A percentile compares a stretch with the other conserved stretches of the same genome.
Conservation (phyloP, 2,797 vertebrate species). For the Microctenopoma stevenorrisi region DNA sequence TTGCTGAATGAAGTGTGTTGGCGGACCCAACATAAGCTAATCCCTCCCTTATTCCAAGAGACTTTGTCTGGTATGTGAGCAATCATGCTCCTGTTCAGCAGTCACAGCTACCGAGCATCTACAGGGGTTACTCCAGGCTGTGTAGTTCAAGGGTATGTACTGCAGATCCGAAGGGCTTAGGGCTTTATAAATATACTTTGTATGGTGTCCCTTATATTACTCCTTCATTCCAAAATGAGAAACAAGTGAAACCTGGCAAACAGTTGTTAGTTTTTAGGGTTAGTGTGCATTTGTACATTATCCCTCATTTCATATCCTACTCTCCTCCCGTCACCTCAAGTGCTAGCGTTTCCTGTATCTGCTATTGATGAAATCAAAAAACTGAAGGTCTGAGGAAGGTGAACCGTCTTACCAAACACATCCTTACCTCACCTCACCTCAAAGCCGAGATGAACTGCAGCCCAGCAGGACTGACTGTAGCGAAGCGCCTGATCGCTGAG, state of each 20-base stretch:
- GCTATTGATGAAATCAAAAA: conserved; percentile 59
- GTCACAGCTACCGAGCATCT: conserved; percentile 52
- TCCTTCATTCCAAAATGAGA: conserved; percentile 6
- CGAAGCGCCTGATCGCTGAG: conserved; percentile 38
- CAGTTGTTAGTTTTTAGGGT: conserved; percentile 57
- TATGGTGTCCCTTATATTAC: conserved; percentile 9
- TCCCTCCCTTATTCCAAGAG: conserved; percentile 75
- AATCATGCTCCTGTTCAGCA: conserved; percentile 69
- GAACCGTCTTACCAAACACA: conserved; percentile 33
- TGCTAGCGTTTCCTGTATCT: conserved; percentile 80
- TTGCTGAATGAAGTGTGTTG: conserved; percentile 71
- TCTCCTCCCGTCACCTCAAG: conserved; percentile 67
- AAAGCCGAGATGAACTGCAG: conserved; percentile 43
- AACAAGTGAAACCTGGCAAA: conserved; percentile 46
- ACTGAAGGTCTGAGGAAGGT: conserved; percentile 31
- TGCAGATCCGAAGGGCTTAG: neutral
- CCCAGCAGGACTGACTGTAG: conserved; percentile 26
- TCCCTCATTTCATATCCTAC: conserved; percentile 65
- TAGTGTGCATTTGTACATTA: conserved; percentile 50
- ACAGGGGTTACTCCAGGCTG: conserved; percentile 53
- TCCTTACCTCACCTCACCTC: conserved; percentile 24
- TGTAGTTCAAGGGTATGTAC: conserved; percentile 52
- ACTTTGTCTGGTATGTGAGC: conserved; percentile 79
- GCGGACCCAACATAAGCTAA: conserved; percentile 65
- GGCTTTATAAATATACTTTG: neutral